These are phyloP conservation scores for Pilophorus perplexus DNA, from an alignment of 2,888 invertebrate genomes.

Conservation along the genomic window DNA sequence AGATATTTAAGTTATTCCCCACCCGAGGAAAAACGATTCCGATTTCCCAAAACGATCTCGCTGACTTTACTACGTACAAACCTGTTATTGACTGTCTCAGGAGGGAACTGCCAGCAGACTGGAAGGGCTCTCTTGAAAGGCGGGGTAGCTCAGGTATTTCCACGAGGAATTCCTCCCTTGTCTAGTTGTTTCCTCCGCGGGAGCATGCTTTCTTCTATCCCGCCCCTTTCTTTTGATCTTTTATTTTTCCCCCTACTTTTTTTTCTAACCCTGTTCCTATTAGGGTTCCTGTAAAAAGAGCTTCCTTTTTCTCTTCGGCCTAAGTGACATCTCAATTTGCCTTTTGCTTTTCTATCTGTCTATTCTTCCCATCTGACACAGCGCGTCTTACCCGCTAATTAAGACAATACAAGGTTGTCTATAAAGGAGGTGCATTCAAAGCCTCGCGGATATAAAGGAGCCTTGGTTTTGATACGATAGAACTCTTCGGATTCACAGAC, in stretches of 20 bases:
- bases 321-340: constrained; percentile 21
- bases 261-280: not conserved
- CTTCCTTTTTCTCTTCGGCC: not conserved
- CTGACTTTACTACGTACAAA: too few relatives aligned
- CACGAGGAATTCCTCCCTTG: constrained; percentile 8
- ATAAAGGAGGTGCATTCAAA: too few relatives aligned
- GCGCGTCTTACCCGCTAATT: not conserved
- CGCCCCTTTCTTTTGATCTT: not conserved
- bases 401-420: not conserved
- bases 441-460: too few relatives aligned
- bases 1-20: too few relatives aligned
- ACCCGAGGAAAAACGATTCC: too few relatives aligned
- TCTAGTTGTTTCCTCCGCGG: constrained; percentile 20
- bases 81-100: too few relatives aligned
- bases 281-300: not conserved
- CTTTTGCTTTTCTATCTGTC: not conserved
- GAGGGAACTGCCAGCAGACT: too few relatives aligned
- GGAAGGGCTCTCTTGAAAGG: constrained; percentile 5
- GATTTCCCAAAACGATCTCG: too few relatives aligned
- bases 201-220: constrained; percentile 13
- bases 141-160: constrained; percentile 19
- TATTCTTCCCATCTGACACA: not conserved
- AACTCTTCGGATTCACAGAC: too few relatives aligned
- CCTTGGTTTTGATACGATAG: too few relatives aligned
- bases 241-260: not conserved